Percentiles rank a stretch among this genome's conserved stretches.
phyloP scores from a whole-genome alignment of 2,113 vertebrate genomes.

The Cettia cetti region DNA sequence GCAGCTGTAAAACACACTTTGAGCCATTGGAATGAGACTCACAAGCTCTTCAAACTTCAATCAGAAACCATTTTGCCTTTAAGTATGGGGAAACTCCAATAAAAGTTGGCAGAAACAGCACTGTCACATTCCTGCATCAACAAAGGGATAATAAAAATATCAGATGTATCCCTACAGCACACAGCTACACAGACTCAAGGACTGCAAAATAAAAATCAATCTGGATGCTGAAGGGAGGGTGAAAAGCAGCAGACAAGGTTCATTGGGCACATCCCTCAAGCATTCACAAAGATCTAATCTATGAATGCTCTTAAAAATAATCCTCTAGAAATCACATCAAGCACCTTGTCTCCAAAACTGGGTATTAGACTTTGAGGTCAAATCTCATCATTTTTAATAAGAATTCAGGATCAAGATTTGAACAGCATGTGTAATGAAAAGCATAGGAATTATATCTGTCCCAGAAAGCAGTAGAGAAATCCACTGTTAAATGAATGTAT shows the following conservation, averaged over 20 bases:
- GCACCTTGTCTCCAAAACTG: conserved; percentile 51
- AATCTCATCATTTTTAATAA: conserved; percentile 59
- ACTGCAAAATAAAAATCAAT: neutral
- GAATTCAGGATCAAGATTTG: conserved; percentile 50
- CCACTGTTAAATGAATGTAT: conserved; percentile 21
- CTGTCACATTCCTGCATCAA: neutral
- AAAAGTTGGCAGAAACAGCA: neutral
- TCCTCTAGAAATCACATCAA: conserved; percentile 49
- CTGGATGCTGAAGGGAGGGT: neutral
- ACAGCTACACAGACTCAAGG: neutral
- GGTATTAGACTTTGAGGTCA: conserved; percentile 54
- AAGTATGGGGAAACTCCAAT: neutral
- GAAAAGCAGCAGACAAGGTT: conserved; percentile 16
- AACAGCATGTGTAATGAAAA: conserved; percentile 35
- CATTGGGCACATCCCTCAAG: neutral
- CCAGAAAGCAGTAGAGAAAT: conserved; percentile 22
- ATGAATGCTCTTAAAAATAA: conserved; percentile 47
- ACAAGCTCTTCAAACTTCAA: neutral
- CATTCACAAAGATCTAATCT: conserved; percentile 26
- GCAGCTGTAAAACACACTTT: neutral
- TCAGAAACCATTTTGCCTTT: neutral
- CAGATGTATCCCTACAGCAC: neutral
- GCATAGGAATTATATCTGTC: conserved; percentile 31
- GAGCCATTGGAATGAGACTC: neutral
- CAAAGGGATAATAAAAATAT: conserved; percentile 20